A percentile compares a stretch with the other conserved stretches of the same genome.
Conservation (phyloP, 2,113 vertebrate species). For the Crocuta crocuta region DNA sequence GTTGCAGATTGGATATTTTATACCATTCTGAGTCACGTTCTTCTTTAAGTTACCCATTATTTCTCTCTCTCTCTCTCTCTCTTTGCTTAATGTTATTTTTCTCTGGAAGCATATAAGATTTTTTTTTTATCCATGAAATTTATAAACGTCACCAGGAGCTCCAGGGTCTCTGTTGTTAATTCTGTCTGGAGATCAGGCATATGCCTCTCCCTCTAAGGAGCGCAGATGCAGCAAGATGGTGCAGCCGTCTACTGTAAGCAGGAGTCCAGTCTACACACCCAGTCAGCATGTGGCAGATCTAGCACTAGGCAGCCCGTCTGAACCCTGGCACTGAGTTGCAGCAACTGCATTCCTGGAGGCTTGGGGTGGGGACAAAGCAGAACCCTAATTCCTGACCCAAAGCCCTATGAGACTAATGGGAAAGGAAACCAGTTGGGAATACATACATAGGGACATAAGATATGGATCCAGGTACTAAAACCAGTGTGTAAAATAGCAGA, state of each 20-base stretch:
- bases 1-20: not conserved
- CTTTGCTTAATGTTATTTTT: not conserved
- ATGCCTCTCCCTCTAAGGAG: not conserved
- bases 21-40: not conserved
- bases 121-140: not conserved
- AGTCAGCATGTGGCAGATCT: not conserved
- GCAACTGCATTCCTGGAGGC: not conserved
- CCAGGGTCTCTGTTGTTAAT: not conserved
- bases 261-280: not conserved
- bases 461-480: not conserved
- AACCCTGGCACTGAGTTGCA: not conserved
- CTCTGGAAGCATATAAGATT: not conserved
- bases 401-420: not conserved
- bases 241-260: not conserved
- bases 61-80: not conserved
- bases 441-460: not conserved
- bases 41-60: not conserved
- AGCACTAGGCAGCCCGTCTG: not conserved
- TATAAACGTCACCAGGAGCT: not conserved
- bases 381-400: not conserved
- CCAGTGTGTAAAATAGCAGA: not conserved
- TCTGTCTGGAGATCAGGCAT: not conserved
- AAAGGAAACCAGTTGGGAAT: not conserved
- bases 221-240: not conserved
- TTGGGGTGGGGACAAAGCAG: not conserved